phyloP scores from a whole-genome alignment of 2,888 invertebrate species.

The Drosophila pegasa region DNA sequence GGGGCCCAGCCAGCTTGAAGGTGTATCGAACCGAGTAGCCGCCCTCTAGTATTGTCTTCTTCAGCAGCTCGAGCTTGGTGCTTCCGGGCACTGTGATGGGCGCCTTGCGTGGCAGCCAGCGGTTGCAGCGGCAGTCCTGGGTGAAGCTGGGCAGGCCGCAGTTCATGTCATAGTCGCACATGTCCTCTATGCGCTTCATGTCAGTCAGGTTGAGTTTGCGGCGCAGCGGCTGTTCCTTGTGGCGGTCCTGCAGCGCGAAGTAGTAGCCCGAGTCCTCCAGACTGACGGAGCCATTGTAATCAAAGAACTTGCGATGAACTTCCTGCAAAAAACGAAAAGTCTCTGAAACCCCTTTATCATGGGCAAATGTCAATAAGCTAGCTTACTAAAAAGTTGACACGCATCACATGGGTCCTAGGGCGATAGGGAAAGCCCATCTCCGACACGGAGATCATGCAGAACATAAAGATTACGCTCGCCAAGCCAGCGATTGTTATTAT shows the following conservation, averaged over 20 bases:
- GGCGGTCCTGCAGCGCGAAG: slow-evolving; percentile 85
- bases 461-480: slow-evolving; percentile 65
- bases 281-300: slow-evolving; percentile 77
- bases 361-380: background rate
- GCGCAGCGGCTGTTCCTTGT: slow-evolving; percentile 55
- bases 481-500: slow-evolving; percentile 67
- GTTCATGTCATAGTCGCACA: slow-evolving; percentile 73
- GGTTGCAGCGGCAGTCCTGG: slow-evolving; percentile 65
- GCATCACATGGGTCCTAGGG: slow-evolving; percentile 85
- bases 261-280: slow-evolving; percentile 85
- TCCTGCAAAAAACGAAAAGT: slow-evolving; percentile 83
- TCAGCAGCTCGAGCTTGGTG: slow-evolving; percentile 64
- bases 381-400: slow-evolving; percentile 85
- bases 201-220: slow-evolving; percentile 58
- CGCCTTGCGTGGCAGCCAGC: slow-evolving; percentile 73
- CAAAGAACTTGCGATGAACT: slow-evolving; percentile 84
- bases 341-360: rapidly evolving
- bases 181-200: slow-evolving; percentile 49
- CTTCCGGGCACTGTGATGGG: slow-evolving; percentile 65
- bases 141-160: slow-evolving; percentile 79
- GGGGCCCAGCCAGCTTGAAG: slow-evolving; percentile 76
- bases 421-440: slow-evolving; percentile 87
- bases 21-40: slow-evolving; percentile 59
- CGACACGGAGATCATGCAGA: slow-evolving; percentile 84
- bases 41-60: slow-evolving; percentile 51